Evolutionary conservation across 1,140 invertebrate genomes (phyloP).

Genomic region (Pantala flavescens): DNA sequence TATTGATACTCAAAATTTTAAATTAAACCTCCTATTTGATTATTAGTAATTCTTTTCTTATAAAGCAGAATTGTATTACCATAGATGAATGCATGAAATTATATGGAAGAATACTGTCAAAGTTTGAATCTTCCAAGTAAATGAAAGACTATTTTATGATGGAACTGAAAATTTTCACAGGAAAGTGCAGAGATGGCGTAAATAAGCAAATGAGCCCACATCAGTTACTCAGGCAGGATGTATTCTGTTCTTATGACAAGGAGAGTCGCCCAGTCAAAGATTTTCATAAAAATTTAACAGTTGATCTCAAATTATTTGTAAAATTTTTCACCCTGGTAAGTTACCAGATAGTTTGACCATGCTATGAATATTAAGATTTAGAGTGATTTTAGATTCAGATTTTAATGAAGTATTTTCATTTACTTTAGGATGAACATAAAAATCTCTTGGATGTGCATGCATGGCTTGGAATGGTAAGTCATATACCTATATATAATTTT

Average conservation of each 20-base stretch:
- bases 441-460: conserved; percentile 29
- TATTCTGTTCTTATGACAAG: not conserved
- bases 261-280: not conserved
- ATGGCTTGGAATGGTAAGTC: conserved; percentile 13
- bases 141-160: too few relatives aligned
- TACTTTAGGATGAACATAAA: conserved; percentile 23
- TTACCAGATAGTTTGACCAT: too few relatives aligned
- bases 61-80: too few relatives aligned
- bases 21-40: too few relatives aligned
- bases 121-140: too few relatives aligned
- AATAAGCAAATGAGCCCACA: not conserved
- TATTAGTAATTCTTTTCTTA: too few relatives aligned
- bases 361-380: too few relatives aligned
- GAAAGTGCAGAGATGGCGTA: not conserved
- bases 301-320: not conserved
- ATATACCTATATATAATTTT: conserved; percentile 23
- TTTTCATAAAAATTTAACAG: not conserved
- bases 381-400: too few relatives aligned
- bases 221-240: not conserved
- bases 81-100: too few relatives aligned
- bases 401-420: not conserved
- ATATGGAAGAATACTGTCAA: too few relatives aligned
- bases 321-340: not conserved
- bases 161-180: not conserved
- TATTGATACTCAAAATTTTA: too few relatives aligned